Evolutionary conservation across 2,888 invertebrate species (phyloP).

Genomic region (Pachliopta kotzebuea): DNA sequence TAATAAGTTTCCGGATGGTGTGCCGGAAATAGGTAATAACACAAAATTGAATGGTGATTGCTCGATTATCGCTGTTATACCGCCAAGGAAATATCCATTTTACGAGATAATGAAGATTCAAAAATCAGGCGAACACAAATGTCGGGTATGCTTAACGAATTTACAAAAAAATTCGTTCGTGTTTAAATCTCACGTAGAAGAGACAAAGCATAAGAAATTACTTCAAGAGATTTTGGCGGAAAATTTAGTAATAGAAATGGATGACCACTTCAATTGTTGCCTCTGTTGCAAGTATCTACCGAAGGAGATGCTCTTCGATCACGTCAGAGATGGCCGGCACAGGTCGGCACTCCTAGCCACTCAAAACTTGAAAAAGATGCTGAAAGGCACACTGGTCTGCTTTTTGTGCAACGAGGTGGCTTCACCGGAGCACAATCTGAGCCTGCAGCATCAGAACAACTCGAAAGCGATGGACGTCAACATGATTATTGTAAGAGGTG

Average conservation of each 20-base stretch:
- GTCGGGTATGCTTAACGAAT: slow-evolving; percentile 13
- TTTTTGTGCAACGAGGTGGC: neutral
- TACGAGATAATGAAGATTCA: neutral
- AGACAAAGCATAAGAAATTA: neutral
- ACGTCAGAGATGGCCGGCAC: neutral
- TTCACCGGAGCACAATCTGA: neutral
- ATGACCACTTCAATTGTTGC: neutral
- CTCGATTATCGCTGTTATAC: neutral
- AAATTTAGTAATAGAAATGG: neutral
- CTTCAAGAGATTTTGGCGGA: neutral
- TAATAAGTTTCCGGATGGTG: neutral
- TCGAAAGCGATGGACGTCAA: neutral
- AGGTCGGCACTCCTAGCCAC: neutral
- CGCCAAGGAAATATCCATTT: neutral
- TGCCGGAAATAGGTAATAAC: neutral
- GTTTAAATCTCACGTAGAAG: slow-evolving; percentile 2
- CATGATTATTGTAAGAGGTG: neutral
- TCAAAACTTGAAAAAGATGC: neutral
- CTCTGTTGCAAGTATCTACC: neutral
- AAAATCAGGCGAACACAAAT: neutral
- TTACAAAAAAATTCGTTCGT: slow-evolving; percentile 7
- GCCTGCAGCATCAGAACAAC: slow-evolving; percentile 9
- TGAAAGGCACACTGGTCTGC: neutral
- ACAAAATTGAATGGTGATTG: neutral
- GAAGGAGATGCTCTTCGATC: neutral